Evolutionary conservation across 2,113 vertebrate genomes (phyloP).

Genomic region (Aldabrachelys gigantea): DNA sequence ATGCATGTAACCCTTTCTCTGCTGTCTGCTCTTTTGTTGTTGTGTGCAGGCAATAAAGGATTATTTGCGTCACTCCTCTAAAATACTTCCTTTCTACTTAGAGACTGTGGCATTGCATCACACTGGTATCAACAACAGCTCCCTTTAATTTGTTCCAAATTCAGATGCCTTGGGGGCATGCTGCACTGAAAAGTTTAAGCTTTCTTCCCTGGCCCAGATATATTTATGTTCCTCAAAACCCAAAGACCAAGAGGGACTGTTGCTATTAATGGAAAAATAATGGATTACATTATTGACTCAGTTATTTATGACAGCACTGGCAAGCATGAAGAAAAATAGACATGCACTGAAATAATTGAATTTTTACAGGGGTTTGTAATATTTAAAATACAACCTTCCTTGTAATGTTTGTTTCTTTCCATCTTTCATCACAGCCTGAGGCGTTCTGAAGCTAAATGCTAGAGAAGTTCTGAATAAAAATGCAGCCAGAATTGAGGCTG

Average conservation of each 20-base stretch:
- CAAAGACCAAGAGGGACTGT: conserved; percentile 5
- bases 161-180: neutral
- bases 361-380: conserved; percentile 34
- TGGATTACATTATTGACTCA: conserved; percentile 45
- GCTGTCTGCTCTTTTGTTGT: neutral
- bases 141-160: conserved; percentile 16
- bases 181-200: conserved; percentile 16
- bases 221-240: conserved; percentile 33
- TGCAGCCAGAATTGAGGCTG: neutral
- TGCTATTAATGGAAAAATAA: conserved; percentile 53
- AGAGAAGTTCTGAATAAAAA: neutral
- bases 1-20: conserved; percentile 31
- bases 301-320: conserved; percentile 42
- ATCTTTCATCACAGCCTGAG: conserved; percentile 21
- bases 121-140: neutral
- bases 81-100: neutral
- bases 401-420: conserved; percentile 37
- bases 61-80: neutral
- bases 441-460: conserved; percentile 4
- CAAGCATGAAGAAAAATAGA: conserved; percentile 44
- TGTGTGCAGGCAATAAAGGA: neutral
- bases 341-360: conserved; percentile 36
- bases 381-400: conserved; percentile 14
- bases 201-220: conserved; percentile 13
- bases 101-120: neutral